Evolutionary conservation across 2,888 invertebrate genomes (phyloP).

Genomic region (Sturmia bella): DNA sequence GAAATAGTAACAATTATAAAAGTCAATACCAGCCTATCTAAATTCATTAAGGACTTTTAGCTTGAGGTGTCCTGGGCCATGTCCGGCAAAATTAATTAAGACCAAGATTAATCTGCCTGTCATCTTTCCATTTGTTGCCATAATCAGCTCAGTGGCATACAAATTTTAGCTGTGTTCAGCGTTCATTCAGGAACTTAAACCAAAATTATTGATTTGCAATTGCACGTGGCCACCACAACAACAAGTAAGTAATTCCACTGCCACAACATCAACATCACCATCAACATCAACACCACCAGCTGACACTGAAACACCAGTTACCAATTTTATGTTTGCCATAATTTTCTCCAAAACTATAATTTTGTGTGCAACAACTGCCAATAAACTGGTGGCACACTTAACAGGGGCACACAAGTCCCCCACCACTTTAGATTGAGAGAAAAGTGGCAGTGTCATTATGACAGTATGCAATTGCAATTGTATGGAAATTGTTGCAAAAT

Average conservation of each 20-base stretch:
- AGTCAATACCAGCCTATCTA: no score
- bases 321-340: conserved; percentile 24
- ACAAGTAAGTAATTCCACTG: background rate
- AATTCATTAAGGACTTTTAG: no score
- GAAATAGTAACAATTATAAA: no score
- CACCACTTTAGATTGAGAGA: conserved; percentile 29
- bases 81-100: no score
- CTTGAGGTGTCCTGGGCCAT: no score
- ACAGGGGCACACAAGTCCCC: conserved; percentile 11
- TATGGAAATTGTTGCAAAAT: conserved; percentile 25
- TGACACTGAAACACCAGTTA: conserved; percentile 27
- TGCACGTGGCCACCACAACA: background rate
- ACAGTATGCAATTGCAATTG: conserved; percentile 53
- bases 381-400: conserved; percentile 61
- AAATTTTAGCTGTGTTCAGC: no score
- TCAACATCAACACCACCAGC: conserved; percentile 13
- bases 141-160: no score
- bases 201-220: conserved; percentile 43
- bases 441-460: conserved; percentile 67
- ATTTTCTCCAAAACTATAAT: conserved; percentile 46
- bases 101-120: no score
- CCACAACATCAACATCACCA: conserved; percentile 28
- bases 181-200: no score
- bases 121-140: no score
- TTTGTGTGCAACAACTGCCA: conserved; percentile 19